Evolutionary conservation across 2,888 invertebrate genomes (phyloP), one percentile per base, ranked within the genome.

Genomic region (Drosophila ustulata): DNA sequence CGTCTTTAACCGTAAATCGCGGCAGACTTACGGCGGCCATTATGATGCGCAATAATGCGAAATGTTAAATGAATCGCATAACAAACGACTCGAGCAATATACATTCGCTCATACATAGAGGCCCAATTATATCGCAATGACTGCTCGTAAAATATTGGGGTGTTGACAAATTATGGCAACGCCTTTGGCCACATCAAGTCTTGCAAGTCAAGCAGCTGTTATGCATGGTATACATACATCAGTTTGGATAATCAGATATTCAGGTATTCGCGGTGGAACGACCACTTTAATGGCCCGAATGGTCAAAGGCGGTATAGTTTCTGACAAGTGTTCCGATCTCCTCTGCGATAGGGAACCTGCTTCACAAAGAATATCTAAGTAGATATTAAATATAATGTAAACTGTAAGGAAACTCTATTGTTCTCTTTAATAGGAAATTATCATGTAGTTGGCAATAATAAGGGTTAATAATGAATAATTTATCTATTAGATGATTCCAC

Each of bases 161-260:
- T 89, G 90, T 89, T 89, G 90, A 90, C 90, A 84, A 90, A 88
- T 90, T 90, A 90, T 90, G 89, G 90, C 76, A 88, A 90, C 90
- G 90, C 90, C 90, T 89, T 83, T 77, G 68, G 25, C 13, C 50
- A 49, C 59, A 66, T 78, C 77, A 70, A 69, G 86, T 66, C 66
- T 49, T 71, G 86, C 68, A 85, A 73, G 50, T 74, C 82, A 83
- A 83, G 72, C 66, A 76, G 74, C 39, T 51, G 8, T 4, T 37
- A 4, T 47, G 28, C 46, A 18, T 46, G 47, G 46, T 47, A 46
- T 57, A 23, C 32, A 46, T 57, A 23, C 32, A 23, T 11, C 26
- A 28, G 13, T 46, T 28, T 34, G 26, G 37, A 37, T 37, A 9
- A 37, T 57, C 55, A 34, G 9, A 26, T 28, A 55, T 59, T 46